Conservation (phyloP, 2,888 invertebrate genomes). For the Ferdinandea cuprea region DNA sequence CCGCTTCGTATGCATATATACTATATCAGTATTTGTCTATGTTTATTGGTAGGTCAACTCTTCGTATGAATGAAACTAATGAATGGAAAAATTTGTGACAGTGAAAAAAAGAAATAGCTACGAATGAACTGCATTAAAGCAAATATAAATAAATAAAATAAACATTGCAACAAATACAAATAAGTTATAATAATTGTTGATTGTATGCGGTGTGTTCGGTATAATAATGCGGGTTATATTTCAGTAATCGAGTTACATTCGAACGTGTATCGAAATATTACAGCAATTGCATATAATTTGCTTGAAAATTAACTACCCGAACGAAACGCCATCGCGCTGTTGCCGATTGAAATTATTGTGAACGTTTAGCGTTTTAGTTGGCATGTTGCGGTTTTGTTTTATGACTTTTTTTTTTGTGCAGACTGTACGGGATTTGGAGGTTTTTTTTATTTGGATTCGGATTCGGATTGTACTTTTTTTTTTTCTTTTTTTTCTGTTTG, state of each 20-base stretch:
- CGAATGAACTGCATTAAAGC: slow-evolving; percentile 11
- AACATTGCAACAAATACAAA: slow-evolving; percentile 19
- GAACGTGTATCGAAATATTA: slow-evolving; percentile 62
- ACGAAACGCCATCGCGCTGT: slow-evolving; percentile 40
- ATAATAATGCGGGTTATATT: slow-evolving; percentile 34
- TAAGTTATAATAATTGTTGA: too few relatives aligned
- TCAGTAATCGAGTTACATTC: slow-evolving; percentile 48
- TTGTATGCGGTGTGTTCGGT: not conserved
- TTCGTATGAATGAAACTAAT: slow-evolving; percentile 62
- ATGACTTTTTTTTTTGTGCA: slow-evolving; percentile 3
- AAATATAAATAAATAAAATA: slow-evolving; percentile 2
- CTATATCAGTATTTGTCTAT: too few relatives aligned
- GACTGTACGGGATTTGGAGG: slow-evolving; percentile 8
- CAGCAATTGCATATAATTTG: slow-evolving; percentile 66
- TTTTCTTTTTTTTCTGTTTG: slow-evolving; percentile 1
- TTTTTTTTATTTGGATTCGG: slow-evolving; percentile 15
- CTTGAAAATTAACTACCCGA: slow-evolving; percentile 57
- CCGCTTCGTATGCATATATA: not conserved
- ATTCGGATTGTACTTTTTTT: slow-evolving; percentile 5
- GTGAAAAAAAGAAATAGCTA: slow-evolving; percentile 55
- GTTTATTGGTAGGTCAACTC: not conserved
- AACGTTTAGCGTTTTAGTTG: slow-evolving; percentile 33
- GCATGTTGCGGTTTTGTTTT: not conserved
- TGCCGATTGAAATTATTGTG: slow-evolving; percentile 50
- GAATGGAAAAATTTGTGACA: slow-evolving; percentile 57